Base-by-base conservation (phyloP, 2,888 invertebrate genomes). In the Eupithecia centaureata region DNA sequence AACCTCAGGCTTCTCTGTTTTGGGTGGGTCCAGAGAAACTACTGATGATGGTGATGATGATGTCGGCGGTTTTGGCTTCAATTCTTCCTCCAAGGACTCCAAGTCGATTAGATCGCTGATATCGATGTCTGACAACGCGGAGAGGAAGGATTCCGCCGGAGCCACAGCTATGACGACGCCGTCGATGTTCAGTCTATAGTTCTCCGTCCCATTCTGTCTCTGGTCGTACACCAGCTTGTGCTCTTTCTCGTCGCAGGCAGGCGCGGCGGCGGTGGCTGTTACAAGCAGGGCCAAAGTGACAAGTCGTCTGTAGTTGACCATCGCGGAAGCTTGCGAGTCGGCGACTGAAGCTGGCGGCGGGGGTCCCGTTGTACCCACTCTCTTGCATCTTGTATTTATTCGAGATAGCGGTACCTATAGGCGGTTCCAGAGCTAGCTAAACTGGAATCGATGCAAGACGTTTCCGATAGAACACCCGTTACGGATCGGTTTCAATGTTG, bases 171-270 rank as follows among this genome's bases (percentile, higher is more conserved):
- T 86, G 15, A 95, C 94, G n/a, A 96, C 91, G 15, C 95, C 96
- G 77, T 95, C 95, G 61, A 97, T 92, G 81, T 95, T 95, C 12
- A 97, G 87, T 22, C 96, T 93, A 73, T 95, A 94, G 89, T 97
- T 97, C 77, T 96, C 96, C 0, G 95, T 92, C 1, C 97, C 97
- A 81, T 96, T 97, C 83, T 97, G 97, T 8, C 96, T 89, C 82
- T 97, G 96, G 86, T 97, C 97, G 83, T 95, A 95, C 73, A 67
- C 33, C 13, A 74, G 47, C 35, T 67, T 72, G 27, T 71, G 70
- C 54, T 76, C 70, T 42, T 70, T 73, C 61, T 76, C 77, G 69
- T 86, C 85, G n/a, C 82, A 78, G 3, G 82, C 76, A 0, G 91
- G 89, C 0, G 86, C 82, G 1, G 77, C 69, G 2, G 73, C 61